Base-by-base conservation (phyloP, 2,888 invertebrate species). In the Celastrina argiolus region DNA sequence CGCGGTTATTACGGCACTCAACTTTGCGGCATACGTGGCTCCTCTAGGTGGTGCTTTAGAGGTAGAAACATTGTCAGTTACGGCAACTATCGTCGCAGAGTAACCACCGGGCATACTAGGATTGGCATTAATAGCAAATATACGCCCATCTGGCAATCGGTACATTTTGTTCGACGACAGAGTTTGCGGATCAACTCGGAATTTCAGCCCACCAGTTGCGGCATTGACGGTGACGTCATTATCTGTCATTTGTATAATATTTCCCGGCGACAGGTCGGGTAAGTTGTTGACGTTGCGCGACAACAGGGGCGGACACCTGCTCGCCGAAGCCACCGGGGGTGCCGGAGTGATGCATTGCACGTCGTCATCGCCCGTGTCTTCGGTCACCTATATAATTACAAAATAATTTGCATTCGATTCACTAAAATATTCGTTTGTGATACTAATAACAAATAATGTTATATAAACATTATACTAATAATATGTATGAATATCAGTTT, bases 101-200 rank as follows among this genome's bases (percentile, higher is more conserved):
- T 91, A 92, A 7, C 92, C 92, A 2, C 91, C 91, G 1, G 91
- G 91, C 91, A 91, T 91, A 66, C 76, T 83, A 1, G 91, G 86
- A 71, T 92, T 92, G 14, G 87, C 76, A 71, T 91, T 92, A 18
- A 92, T 91, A 14, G 91, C 91, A 74, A 92, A 92, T 68, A 92
- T 84, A 16, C 92, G 83, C 0, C 92, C 92, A 72, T 92, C 92
- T 4, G 92, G 91, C 59, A 92, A 76, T 6, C 91, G 83, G 74
- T 92, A 92, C 91, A 92, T 91, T 76, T 92, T 92, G 69, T 91
- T 91, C 31, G 90, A 86, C 10, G 91, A 91, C 34, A 92, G 75
- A 0, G 91, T 91, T 76, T 92, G 91, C 0, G 92, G 92, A 70
- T 92, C 91, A 1, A 92, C 89, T 18, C 91, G 80, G 73, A 92